These are phyloP conservation scores for Rhabdomys dilectus DNA, from an alignment of 2,113 vertebrate species.

Conservation along the genomic window DNA sequence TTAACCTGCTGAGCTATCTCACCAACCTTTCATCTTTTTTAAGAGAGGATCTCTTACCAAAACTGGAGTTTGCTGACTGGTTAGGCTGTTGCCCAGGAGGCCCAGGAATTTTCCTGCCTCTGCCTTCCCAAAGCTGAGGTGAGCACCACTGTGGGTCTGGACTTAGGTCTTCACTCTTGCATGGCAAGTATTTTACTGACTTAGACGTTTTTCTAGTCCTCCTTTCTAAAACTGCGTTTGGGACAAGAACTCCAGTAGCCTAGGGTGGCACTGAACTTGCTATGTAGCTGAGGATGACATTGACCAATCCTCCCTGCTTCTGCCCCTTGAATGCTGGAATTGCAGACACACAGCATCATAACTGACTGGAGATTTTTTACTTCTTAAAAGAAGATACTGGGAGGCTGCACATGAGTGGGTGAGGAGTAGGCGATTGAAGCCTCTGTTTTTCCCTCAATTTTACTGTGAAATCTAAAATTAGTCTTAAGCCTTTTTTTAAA, in stretches of 20 bases:
- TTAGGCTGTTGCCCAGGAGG: not conserved
- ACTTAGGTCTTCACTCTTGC: not conserved
- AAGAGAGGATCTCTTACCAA: not conserved
- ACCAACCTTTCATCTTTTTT: not conserved
- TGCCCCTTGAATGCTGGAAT: not conserved
- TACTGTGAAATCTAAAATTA: not conserved
- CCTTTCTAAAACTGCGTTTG: not conserved
- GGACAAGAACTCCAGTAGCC: not conserved
- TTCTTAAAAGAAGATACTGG: not conserved
- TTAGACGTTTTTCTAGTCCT: not conserved
- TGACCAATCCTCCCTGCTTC: not conserved
- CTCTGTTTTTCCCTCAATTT: not conserved
- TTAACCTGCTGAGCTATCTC: not conserved
- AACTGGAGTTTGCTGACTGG: not conserved
- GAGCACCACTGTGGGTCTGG: not conserved
- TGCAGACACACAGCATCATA: too few species aligned
- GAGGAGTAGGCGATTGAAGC: not conserved
- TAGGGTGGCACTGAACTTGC: not conserved
- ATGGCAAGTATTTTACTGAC: not conserved
- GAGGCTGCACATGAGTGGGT: not conserved
- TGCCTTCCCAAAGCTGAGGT: not conserved
- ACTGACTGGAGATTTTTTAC: not conserved
- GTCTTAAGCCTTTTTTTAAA: not conserved
- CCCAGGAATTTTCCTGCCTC: not conserved
- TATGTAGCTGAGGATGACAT: too few species aligned